These are phyloP conservation scores for Mustelus asterias DNA, from an alignment of 2,113 vertebrate genomes.

Conservation along the genomic window DNA sequence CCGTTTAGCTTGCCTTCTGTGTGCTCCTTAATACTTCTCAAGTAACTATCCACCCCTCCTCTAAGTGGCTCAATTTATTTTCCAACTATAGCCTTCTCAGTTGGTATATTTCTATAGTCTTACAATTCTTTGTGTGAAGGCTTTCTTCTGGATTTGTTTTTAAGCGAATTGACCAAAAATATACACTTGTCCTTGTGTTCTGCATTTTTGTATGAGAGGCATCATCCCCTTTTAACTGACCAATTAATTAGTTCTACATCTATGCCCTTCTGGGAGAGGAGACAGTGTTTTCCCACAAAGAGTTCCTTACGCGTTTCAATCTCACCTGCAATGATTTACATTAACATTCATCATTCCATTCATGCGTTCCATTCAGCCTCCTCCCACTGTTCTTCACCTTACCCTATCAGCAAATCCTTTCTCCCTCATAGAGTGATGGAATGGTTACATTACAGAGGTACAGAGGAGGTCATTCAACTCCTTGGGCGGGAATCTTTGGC, in stretches of 20 bases:
- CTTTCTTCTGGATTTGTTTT: not conserved
- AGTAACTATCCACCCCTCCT: not conserved
- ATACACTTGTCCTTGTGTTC: not conserved
- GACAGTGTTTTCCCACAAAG: not conserved
- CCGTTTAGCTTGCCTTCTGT: not conserved
- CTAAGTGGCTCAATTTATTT: not conserved
- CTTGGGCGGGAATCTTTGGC: too few relatives aligned
- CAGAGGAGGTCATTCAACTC: too few relatives aligned
- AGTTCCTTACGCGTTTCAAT: too few relatives aligned
- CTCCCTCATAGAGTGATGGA: too few relatives aligned
- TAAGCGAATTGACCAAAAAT: not conserved
- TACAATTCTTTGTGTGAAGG: not conserved
- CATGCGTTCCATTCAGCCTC: not conserved
- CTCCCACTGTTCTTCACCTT: too few relatives aligned
- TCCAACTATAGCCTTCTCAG: too few relatives aligned
- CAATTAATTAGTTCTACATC: not conserved
- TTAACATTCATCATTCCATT: not conserved
- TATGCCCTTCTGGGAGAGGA: not conserved
- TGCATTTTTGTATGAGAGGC: not conserved
- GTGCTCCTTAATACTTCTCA: not conserved
- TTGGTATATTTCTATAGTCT: not conserved
- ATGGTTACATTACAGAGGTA: too few relatives aligned
- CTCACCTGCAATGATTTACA: not conserved
- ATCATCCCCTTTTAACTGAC: not conserved
- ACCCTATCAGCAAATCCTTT: too few relatives aligned